Conservation (phyloP, 2,797 vertebrate genomes). For the Lithobates sylvaticus region DNA sequence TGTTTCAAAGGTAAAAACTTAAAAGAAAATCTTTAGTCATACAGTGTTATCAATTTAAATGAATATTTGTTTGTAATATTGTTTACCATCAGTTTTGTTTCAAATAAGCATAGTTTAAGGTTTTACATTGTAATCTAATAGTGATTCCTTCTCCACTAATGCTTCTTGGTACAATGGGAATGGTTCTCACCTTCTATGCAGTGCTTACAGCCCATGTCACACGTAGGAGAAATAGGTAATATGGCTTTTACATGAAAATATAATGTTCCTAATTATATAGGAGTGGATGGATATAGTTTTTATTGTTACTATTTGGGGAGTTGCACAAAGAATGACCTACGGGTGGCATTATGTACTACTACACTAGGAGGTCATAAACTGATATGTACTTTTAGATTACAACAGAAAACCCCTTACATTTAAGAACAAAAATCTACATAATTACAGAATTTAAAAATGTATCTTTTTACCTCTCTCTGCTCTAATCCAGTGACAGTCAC, state of each 20-base stretch:
- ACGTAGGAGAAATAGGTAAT: too few species aligned
- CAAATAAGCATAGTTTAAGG: not conserved
- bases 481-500: slow-evolving; percentile 70
- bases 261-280: too few species aligned
- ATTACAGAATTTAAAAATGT: not conserved
- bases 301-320: not conserved
- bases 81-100: not conserved
- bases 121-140: not conserved
- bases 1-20: slow-evolving; percentile 33
- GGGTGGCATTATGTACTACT: not conserved
- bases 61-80: too few species aligned
- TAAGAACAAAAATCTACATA: not conserved
- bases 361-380: not conserved
- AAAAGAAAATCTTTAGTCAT: not conserved
- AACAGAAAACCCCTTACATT: not conserved
- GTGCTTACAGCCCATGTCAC: too few species aligned
- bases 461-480: slow-evolving; percentile 81
- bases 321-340: too few species aligned
- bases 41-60: not conserved
- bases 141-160: too few species aligned
- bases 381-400: not conserved
- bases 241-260: not conserved
- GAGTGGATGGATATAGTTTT: not conserved
- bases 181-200: too few species aligned
- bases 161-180: too few species aligned